Evolutionary conservation across 2,113 vertebrate genomes (phyloP).

Genomic region (Perccottus glenii): DNA sequence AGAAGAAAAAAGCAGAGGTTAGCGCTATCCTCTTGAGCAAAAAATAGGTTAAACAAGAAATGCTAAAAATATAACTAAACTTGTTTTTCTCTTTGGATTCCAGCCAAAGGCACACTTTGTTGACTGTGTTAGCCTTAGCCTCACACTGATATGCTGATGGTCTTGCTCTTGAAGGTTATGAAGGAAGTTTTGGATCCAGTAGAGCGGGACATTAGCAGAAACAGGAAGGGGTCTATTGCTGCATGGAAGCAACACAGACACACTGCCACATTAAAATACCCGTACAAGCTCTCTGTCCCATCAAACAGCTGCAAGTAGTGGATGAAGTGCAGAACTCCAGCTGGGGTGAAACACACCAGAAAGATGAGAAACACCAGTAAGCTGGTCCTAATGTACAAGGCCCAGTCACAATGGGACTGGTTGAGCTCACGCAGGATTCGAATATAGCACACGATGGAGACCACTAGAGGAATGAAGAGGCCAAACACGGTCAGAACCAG

Average conservation of each 20-base stretch:
- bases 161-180: conserved; percentile 26
- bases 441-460: conserved; percentile 78
- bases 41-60: not conserved
- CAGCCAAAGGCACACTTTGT: conserved; percentile 11
- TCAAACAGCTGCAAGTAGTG: conserved; percentile 82
- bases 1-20: too few species aligned
- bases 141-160: conserved; percentile 47
- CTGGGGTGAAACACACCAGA: conserved; percentile 85
- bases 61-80: not conserved
- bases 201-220: conserved; percentile 84
- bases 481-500: conserved; percentile 74
- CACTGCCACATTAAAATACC: conserved; percentile 83
- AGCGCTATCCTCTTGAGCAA: too few species aligned
- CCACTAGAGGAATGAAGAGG: conserved; percentile 83
- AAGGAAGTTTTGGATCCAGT: conserved; percentile 44
- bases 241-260: conserved; percentile 90
- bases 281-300: conserved; percentile 75
- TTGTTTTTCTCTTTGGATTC: conserved; percentile 40
- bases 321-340: conserved; percentile 83
- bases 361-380: conserved; percentile 86
- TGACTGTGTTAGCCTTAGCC: not conserved
- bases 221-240: conserved; percentile 90
- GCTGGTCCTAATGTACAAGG: conserved; percentile 82
- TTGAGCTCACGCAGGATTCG: conserved; percentile 82
- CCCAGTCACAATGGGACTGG: conserved; percentile 78